phyloP scores from a whole-genome alignment of 1,140 invertebrate species.

The Pygmarrhopalites habei region DNA sequence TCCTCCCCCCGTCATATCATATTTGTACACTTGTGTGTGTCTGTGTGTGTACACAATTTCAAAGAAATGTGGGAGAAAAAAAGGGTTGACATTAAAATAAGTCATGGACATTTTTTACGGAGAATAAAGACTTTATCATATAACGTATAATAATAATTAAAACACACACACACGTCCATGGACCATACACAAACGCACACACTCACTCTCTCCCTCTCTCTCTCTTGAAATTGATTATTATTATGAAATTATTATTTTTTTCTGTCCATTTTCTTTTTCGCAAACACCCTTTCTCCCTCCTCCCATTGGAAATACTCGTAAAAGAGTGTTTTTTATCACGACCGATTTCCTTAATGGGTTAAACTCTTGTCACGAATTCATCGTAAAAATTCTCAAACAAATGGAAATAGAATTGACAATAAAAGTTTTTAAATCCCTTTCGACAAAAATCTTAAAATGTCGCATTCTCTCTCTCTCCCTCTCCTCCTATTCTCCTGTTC shows the following conservation, averaged over 20 bases:
- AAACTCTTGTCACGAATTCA: slow-evolving; percentile 15
- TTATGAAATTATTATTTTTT: not conserved
- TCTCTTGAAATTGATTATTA: slow-evolving; percentile 10
- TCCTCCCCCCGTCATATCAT: too few relatives aligned
- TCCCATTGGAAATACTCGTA: slow-evolving; percentile 4
- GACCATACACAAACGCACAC: too few relatives aligned
- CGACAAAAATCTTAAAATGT: not conserved
- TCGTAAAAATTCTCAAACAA: slow-evolving; percentile 9
- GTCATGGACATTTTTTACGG: not conserved
- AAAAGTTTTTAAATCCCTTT: slow-evolving; percentile 1
- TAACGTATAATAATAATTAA: too few relatives aligned
- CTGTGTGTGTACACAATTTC: too few relatives aligned
- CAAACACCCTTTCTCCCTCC: not conserved
- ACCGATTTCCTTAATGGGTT: slow-evolving; percentile 19
- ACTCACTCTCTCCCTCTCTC: too few relatives aligned
- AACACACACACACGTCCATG: too few relatives aligned
- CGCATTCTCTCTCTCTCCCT: not conserved
- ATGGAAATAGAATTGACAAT: slow-evolving; percentile 11
- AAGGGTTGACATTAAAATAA: not conserved
- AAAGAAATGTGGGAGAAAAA: too few relatives aligned
- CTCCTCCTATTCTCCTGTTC: not conserved
- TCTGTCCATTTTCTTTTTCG: slow-evolving; percentile 3
- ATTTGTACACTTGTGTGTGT: too few relatives aligned
- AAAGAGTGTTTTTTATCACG: slow-evolving; percentile 14
- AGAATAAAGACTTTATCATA: not conserved